Evolutionary conservation across 2,113 vertebrate species (phyloP).

Genomic region (Passer domesticus): DNA sequence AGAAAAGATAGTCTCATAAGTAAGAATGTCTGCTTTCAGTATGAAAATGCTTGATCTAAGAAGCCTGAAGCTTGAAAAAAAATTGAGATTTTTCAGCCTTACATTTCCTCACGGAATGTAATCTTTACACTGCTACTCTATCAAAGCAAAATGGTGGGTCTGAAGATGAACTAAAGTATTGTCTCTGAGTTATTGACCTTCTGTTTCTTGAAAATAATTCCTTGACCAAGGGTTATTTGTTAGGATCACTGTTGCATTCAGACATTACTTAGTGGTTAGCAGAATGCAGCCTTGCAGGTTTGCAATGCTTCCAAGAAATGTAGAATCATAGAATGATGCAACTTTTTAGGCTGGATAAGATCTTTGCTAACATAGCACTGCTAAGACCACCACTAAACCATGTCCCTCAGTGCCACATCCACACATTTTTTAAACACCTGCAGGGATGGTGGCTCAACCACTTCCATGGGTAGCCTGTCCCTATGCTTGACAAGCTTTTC

Average conservation of each 20-base stretch:
- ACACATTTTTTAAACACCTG: background rate
- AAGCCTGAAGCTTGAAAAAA: background rate
- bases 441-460: background rate
- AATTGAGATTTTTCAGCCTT: background rate
- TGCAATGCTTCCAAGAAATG: background rate
- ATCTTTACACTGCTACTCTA: background rate
- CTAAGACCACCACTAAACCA: background rate
- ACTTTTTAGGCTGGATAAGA: background rate
- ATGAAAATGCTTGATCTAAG: background rate
- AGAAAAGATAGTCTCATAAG: background rate
- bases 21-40: background rate
- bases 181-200: background rate
- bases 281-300: background rate
- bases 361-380: background rate
- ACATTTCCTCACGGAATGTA: background rate
- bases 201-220: background rate
- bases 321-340: background rate
- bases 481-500: background rate
- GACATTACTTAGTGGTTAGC: background rate
- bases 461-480: background rate
- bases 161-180: background rate
- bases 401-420: background rate
- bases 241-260: background rate
- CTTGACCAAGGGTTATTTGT: background rate
- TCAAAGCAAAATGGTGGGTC: background rate